phyloP scores from a whole-genome alignment of 2,888 invertebrate genomes.

The Augochlorella aurata region DNA sequence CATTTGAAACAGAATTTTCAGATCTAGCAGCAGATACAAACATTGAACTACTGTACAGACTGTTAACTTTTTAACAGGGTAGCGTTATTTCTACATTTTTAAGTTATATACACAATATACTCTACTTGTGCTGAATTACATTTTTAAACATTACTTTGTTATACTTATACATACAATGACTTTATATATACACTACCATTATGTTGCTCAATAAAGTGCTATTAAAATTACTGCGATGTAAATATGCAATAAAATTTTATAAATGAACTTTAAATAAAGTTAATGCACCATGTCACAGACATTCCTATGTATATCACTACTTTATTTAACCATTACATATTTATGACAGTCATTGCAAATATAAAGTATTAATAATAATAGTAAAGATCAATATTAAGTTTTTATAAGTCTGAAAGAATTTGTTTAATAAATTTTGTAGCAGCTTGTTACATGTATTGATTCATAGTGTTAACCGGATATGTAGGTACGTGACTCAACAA shows the following conservation, averaged over 20 bases:
- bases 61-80: slow-evolving; percentile 2
- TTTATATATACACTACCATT: slow-evolving; percentile 23
- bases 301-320: neutral
- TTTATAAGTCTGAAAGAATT: neutral
- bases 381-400: neutral
- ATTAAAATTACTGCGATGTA: slow-evolving; percentile 31
- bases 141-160: slow-evolving; percentile 13
- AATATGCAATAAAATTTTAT: slow-evolving; percentile 50
- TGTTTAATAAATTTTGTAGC: neutral
- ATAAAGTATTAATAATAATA: neutral
- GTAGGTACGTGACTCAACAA: slow-evolving; percentile 14
- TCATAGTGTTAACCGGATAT: slow-evolving; percentile 16
- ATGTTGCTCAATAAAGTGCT: slow-evolving; percentile 37
- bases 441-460: slow-evolving; percentile 18
- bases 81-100: neutral
- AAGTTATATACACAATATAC: slow-evolving; percentile 1
- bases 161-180: slow-evolving; percentile 1
- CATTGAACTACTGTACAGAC: neutral
- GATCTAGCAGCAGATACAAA: slow-evolving; percentile 9
- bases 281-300: slow-evolving; percentile 13
- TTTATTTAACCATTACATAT: neutral
- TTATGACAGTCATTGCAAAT: neutral
- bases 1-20: slow-evolving; percentile 8
- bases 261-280: slow-evolving; percentile 46
- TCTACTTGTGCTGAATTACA: slow-evolving; percentile 2